Base-by-base conservation (phyloP, 2,113 vertebrate genomes). In the Sander lucioperca region DNA sequence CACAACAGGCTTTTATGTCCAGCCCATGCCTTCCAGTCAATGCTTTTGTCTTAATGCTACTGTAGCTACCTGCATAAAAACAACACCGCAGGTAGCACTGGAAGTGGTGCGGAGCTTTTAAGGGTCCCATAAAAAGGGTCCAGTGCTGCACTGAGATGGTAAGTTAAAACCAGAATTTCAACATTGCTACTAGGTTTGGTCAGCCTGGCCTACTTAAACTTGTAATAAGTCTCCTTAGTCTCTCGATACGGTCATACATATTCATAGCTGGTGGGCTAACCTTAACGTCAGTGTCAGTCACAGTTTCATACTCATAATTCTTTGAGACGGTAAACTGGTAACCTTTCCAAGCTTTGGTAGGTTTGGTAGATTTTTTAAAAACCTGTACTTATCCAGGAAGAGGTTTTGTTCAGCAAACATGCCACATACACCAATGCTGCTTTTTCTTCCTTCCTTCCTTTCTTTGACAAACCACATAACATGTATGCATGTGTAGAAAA, bases 31-130 rank as follows among this genome's bases (percentile, higher is more conserved):
- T 83, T 79, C 53, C 53, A 85, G 92, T 77, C 87, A 87, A 27
- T 62, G 82, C 87, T 89, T 89, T 89, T 87, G 79, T 87, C 85
- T 89, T 89, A 90, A 89, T 93, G 88, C 83, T n/a, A 39, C 73
- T 69, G 79, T 48, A 71, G 59, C 71, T 51, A 82, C 76, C 73
- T 79, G 77, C 59, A 83, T 51, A 54, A 84, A 80, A 86, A 63
- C 25, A 30, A 13, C 61, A 64, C 51, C 0, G 62, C 86, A 76
- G 50, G 39, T 61, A 75, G 64, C 74, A 84, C 45, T 85, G 33
- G 61, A 54, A 80, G 77, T 48, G 16, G 39, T 19, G 39, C 50
- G 12, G 36, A 76, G 84, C 88, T 88, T 91, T 89, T 79, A 86
- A 71, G 50, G 47, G 27, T 87, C 48, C 67, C 27, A 45, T 63